phyloP scores from a whole-genome alignment of 2,113 vertebrate species.

The Oxygymnocypris stewartii region DNA sequence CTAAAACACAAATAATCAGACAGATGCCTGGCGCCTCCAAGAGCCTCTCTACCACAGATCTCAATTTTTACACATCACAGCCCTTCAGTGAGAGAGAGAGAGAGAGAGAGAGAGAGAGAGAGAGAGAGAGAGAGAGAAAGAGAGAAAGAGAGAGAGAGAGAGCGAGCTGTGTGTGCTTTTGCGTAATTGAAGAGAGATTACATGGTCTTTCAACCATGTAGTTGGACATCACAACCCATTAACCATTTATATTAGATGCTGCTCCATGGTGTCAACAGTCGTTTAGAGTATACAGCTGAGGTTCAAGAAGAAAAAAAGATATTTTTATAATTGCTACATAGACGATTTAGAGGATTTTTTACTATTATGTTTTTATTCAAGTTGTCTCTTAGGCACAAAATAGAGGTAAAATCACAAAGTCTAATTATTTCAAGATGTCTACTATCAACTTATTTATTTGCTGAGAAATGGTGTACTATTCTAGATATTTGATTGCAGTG shows the following conservation, averaged over 20 bases:
- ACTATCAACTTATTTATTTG: neutral
- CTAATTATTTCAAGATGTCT: neutral
- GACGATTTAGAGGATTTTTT: conserved; percentile 23
- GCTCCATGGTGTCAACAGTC: conserved; percentile 93
- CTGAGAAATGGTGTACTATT: neutral
- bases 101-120: no score
- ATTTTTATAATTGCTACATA: conserved; percentile 48
- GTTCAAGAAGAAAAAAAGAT: conserved; percentile 63
- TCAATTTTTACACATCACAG: conserved; percentile 91
- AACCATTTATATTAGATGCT: conserved; percentile 95
- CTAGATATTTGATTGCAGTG: neutral
- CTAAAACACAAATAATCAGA: conserved; percentile 73
- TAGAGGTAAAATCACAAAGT: neutral
- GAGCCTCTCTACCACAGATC: conserved; percentile 79
- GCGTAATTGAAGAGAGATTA: conserved; percentile 98
- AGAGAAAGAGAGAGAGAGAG: no score
- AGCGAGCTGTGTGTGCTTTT: conserved; percentile 85
- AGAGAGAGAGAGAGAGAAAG: conserved; percentile 62
- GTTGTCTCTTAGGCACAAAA: neutral
- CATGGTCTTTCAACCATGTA: conserved; percentile 92
- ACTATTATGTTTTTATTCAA: neutral
- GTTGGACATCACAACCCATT: conserved; percentile 94
- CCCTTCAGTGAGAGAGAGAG: conserved; percentile 68
- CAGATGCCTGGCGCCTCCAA: conserved; percentile 85
- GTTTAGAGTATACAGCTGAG: conserved; percentile 82